Base-by-base conservation (phyloP, 2,797 vertebrate species). In the Labroides dimidiatus region DNA sequence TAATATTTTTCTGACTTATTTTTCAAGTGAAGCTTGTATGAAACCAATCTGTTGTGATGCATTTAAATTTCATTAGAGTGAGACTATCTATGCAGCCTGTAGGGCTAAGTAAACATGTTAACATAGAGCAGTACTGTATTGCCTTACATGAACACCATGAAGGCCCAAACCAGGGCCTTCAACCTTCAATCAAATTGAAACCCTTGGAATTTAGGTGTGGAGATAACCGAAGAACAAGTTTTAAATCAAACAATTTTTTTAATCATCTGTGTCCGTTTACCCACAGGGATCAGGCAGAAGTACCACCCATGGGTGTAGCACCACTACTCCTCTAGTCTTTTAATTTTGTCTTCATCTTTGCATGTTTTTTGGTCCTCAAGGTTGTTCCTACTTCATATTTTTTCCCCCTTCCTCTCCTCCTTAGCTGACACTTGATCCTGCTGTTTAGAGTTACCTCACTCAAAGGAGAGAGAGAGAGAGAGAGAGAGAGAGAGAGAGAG, bases 361-460 rank as follows among this genome's bases (percentile, higher is more conserved):
- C 30, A 56, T 6, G 24, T 60, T 51, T 70, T 43, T 50, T 11
- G 39, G n/a, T 53, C 41, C 33, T 36, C 76, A 24, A 20, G 45
- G 48, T 54, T 73, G 21, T 67, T 53, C 81, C 17, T 65, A 19
- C 49, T 24, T 50, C 24, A 30, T 75, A 48, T 36, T 42, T 17
- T 39, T 15, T 44, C 13, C 47, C 19, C 59, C 21, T 60, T 62
- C 47, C 69, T 63, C n/a, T 16, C 20, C 41, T 70, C 64, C 64
- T 78, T 65, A 45, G 47, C 48, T 56, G 84, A 83, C 67, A 88
- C 78, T 64, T 79, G 81, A 91, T 78, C 79, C 80, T 51, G 58
- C 12, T 71, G 89, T 84, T 64, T 91, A 82, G 56, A 50, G 69
- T 91, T 89, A 86, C 88, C 27, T 12, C 76, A 64, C 66, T 68